These are phyloP conservation scores for Xiphophorus hellerii DNA, from an alignment of 2,113 vertebrate genomes.

Conservation along the genomic window DNA sequence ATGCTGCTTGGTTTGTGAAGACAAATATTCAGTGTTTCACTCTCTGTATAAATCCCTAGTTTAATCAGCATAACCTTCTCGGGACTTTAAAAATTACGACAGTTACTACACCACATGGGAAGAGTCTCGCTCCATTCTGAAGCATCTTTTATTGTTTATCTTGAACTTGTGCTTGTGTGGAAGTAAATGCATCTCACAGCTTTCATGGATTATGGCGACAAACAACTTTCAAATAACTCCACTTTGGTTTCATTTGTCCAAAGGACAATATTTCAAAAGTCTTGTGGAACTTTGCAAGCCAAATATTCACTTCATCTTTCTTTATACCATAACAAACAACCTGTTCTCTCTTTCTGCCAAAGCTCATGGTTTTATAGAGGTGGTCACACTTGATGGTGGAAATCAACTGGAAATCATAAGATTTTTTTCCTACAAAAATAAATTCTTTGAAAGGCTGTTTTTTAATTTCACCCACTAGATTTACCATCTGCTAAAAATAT, in stretches of 20 bases:
- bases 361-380: not conserved
- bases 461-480: not conserved
- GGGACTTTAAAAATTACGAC: conserved; percentile 61
- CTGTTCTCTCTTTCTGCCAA: not conserved
- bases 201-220: not conserved
- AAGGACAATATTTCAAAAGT: no score
- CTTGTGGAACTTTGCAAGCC: not conserved
- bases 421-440: not conserved
- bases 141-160: conserved; percentile 4
- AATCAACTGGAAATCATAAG: not conserved
- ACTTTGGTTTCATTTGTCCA: no score
- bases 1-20: conserved; percentile 23
- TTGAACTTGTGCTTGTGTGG: conserved; percentile 11
- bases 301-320: not conserved
- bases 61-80: conserved; percentile 38
- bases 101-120: conserved; percentile 60
- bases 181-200: not conserved
- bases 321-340: not conserved
- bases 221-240: not conserved
- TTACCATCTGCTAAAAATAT: not conserved
- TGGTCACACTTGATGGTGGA: not conserved
- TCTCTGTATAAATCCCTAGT: conserved; percentile 9
- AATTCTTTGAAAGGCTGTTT: no score
- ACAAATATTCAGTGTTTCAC: conserved; percentile 29
- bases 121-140: conserved; percentile 29